These are phyloP conservation scores for Vulpes ferrilata DNA, from an alignment of 2,113 vertebrate species.

Conservation along the genomic window DNA sequence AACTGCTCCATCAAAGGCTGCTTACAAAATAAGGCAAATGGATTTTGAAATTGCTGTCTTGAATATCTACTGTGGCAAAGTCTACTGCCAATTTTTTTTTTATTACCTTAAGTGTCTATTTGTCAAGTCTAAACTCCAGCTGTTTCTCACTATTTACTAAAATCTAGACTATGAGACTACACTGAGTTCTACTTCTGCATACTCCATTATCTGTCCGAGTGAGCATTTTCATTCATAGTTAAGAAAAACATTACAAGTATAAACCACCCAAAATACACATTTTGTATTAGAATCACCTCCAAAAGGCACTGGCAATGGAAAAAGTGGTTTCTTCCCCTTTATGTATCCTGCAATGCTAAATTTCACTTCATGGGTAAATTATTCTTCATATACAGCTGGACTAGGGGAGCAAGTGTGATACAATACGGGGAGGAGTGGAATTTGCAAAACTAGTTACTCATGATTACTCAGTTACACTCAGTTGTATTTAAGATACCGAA, in stretches of 20 bases:
- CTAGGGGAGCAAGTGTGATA: background rate
- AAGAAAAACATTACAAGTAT: conserved; percentile 18
- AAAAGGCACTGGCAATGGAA: background rate
- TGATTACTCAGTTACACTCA: background rate
- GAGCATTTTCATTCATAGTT: background rate
- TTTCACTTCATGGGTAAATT: background rate
- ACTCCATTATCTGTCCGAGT: background rate
- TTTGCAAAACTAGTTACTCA: background rate
- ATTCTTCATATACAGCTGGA: background rate
- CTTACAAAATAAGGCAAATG: conserved; percentile 35
- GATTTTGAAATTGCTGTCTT: conserved; percentile 63
- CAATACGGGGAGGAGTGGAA: background rate
- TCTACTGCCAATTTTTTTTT: conserved; percentile 28
- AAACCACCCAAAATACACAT: background rate
- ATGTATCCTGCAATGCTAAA: background rate
- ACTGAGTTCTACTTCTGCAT: background rate
- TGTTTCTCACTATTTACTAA: background rate
- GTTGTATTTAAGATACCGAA: background rate
- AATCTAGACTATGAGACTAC: conserved; percentile 1
- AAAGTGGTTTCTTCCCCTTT: background rate
- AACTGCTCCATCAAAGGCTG: conserved; percentile 43
- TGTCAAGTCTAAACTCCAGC: background rate
- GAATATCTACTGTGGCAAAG: conserved; percentile 29
- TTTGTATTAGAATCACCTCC: conserved; percentile 18
- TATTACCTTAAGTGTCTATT: conserved; percentile 30